Base-by-base conservation (phyloP, 2,113 vertebrate species). In the Beaufortia kweichowensis region DNA sequence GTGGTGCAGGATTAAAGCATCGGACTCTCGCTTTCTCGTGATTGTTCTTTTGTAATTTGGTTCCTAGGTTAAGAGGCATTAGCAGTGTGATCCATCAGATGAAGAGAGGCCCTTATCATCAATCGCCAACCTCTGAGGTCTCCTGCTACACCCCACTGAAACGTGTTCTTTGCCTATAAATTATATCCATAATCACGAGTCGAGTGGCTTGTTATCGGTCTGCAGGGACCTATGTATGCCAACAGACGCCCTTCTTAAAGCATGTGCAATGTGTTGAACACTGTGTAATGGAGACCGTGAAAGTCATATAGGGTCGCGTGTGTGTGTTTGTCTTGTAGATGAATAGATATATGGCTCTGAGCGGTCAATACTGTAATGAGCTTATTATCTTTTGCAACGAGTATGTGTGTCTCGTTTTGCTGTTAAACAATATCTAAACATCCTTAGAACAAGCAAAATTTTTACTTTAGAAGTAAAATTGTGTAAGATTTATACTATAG, bases 41-140 rank as follows among this genome's bases (percentile, higher is more conserved):
- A 68, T 77, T 77, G 65, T 48, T 15, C 76, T 70, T 43, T 46
- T 56, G 26, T 72, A 72, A 79, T 73, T 72, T 71, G 35, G 19
- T 43, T 39, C 71, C 61, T 26, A 65, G 23, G 33, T 24, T 79
- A 79, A 79, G 60, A 70, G 77, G 68, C 68, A 79, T 72, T 79
- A 79, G 77, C 77, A 62, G 60, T 35, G 15, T 48, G 68, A 56
- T 72, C 48, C 68, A 39, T 79, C 68, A 79, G 77, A 79, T 73
- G 68, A 62, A 64, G 46, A 46, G 68, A 73, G 68, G 48, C 61
- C 61, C 50, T 79, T 63, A 79, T 65, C 66, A 31, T 33, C 68
- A 79, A 41, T 19, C 41, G 15, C 68, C 24, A 43, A 72, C 68
- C 77, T 79, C 60, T 70, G 78, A 23, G 46, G 31, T 75, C 56